These are phyloP conservation scores for Drosophila sordidapex DNA, from an alignment of 2,888 invertebrate genomes.

Conservation along the genomic window DNA sequence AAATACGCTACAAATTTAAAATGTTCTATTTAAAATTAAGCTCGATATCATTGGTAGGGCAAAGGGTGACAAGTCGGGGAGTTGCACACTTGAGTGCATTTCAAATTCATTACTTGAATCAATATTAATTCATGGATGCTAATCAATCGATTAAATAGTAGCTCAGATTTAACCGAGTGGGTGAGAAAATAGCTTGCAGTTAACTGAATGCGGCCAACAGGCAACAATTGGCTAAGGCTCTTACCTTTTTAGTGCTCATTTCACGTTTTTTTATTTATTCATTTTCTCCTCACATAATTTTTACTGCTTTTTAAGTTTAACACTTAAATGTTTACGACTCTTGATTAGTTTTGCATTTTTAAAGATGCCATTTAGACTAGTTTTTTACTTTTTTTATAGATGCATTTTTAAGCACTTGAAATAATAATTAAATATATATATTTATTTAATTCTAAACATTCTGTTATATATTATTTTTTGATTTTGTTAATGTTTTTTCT, in stretches of 20 bases:
- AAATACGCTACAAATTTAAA: not conserved
- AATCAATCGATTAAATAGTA: slow-evolving; percentile 24
- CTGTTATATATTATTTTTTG: not conserved
- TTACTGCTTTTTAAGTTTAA: slow-evolving; percentile 22
- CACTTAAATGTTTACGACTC: slow-evolving; percentile 36
- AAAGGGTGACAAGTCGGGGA: not conserved
- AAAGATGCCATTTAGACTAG: slow-evolving; percentile 9
- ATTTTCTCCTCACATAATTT: not conserved
- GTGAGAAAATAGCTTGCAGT: not conserved
- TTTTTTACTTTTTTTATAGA: not conserved
- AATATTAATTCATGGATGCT: slow-evolving; percentile 27
- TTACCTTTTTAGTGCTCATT: slow-evolving; percentile 8
- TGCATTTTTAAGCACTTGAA: not conserved
- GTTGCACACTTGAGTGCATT: slow-evolving; percentile 17
- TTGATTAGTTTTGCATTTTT: slow-evolving; percentile 31
- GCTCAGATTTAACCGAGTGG: not conserved
- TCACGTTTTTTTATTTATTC: not conserved
- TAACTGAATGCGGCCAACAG: not conserved
- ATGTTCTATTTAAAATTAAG: not conserved
- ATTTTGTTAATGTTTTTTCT: not conserved
- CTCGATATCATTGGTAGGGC: slow-evolving; percentile 6
- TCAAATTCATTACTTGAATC: not conserved
- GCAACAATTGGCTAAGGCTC: slow-evolving; percentile 8
- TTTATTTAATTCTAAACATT: not conserved
- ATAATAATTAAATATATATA: too few species aligned